Evolutionary conservation across 2,113 vertebrate genomes (phyloP).

Genomic region (Caranx melampygus): DNA sequence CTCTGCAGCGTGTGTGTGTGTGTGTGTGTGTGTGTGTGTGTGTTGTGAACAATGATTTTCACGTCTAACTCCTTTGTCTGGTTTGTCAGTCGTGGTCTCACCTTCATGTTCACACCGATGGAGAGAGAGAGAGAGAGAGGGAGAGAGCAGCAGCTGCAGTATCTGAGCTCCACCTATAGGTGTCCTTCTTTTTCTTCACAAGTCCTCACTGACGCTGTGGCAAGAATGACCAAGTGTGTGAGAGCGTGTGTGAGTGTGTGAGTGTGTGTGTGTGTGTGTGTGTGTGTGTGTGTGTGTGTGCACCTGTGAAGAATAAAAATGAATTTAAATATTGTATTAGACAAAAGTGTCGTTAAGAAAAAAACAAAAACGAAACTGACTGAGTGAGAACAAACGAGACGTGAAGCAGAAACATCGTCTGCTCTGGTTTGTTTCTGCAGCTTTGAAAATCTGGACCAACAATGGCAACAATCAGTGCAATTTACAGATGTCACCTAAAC

Average conservation of each 20-base stretch:
- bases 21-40: too few relatives aligned
- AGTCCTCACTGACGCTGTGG: conserved; percentile 22
- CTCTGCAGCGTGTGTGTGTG: too few relatives aligned
- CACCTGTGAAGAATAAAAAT: conserved; percentile 30
- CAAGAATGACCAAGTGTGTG: conserved; percentile 29
- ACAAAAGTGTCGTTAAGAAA: conserved; percentile 19
- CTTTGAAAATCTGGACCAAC: not conserved
- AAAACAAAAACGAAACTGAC: not conserved
- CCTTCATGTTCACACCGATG: conserved; percentile 16
- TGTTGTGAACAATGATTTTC: not conserved
- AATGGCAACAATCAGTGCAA: too few relatives aligned
- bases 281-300: conserved; percentile 28
- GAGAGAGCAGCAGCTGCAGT: conserved; percentile 67
- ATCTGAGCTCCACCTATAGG: conserved; percentile 74
- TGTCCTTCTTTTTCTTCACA: conserved; percentile 87
- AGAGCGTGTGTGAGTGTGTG: conserved; percentile 15
- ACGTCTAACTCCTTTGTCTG: not conserved
- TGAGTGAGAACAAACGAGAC: not conserved
- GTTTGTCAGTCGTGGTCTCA: conserved; percentile 14
- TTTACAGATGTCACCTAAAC: too few relatives aligned
- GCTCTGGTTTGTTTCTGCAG: not conserved
- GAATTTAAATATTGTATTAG: conserved; percentile 16
- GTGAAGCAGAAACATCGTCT: not conserved
- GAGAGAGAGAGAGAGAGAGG: not conserved
- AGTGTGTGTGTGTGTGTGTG: not conserved